A percentile compares a stretch with the other conserved stretches of the same genome.
Evolutionary conservation across 1,140 invertebrate genomes (phyloP).

Genomic region (Drosophila repleta): DNA sequence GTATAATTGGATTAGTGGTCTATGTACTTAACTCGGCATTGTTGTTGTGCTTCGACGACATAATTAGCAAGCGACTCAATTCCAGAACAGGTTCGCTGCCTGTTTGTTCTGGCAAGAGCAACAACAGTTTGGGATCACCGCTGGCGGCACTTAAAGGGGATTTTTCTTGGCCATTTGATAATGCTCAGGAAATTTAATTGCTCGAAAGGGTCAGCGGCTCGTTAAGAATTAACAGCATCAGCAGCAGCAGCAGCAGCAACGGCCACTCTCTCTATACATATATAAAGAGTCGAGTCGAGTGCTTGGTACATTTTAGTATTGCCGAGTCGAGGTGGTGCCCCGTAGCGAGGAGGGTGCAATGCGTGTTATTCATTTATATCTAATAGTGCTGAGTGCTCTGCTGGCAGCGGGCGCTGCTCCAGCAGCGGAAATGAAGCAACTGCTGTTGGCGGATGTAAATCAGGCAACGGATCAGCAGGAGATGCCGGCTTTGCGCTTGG

Average conservation of each 20-base stretch:
- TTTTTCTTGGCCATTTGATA: constrained; percentile 69
- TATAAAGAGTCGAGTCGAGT: constrained; percentile 54
- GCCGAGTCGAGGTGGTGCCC: constrained; percentile 10
- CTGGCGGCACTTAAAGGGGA: constrained; percentile 43
- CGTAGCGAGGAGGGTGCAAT: constrained; percentile 43
- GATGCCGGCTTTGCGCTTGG: constrained; percentile 59
- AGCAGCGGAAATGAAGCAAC: constrained; percentile 66
- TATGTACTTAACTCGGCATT: constrained; percentile 34
- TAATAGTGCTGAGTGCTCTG: constrained; percentile 73
- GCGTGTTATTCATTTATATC: constrained; percentile 55
- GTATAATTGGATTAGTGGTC: constrained; percentile 64
- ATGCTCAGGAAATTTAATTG: constrained; percentile 77
- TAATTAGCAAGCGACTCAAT: constrained; percentile 39
- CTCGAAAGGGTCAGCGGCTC: constrained; percentile 65
- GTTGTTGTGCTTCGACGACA: constrained; percentile 17
- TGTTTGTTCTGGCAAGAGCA: constrained; percentile 16
- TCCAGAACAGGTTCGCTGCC: constrained; percentile 35
- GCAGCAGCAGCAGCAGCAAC: not conserved
- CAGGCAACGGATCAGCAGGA: constrained; percentile 60
- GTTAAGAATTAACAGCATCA: constrained; percentile 62
- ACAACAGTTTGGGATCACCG: not conserved
- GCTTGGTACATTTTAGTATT: constrained; percentile 20
- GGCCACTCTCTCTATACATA: constrained; percentile 38
- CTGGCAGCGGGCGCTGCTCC: constrained; percentile 14
- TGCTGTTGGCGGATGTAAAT: constrained; percentile 76